phyloP scores from a whole-genome alignment of 2,797 vertebrate genomes.

The Arrhamphus sclerolepis region DNA sequence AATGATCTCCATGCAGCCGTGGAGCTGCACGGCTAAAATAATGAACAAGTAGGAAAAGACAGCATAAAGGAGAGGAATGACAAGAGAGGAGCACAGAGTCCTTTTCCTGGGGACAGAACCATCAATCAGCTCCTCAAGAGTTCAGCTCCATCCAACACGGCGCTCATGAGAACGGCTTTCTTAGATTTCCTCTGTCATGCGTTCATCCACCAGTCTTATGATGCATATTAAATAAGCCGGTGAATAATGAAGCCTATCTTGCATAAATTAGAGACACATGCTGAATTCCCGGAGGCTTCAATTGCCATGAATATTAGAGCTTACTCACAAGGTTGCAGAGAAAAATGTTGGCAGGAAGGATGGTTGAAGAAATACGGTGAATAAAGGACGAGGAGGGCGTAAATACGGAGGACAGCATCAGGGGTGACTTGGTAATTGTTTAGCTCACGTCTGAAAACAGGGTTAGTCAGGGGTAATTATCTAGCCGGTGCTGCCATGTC shows the following conservation, averaged over 20 bases:
- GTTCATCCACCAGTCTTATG: conserved; percentile 42
- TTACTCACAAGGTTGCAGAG: conserved; percentile 68
- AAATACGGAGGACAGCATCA: conserved; percentile 34
- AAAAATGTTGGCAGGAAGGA: conserved; percentile 34
- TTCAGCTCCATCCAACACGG: conserved; percentile 29
- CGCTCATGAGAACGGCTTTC: conserved; percentile 34
- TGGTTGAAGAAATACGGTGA: conserved; percentile 37
- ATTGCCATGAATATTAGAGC: conserved; percentile 77
- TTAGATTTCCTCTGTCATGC: conserved; percentile 42
- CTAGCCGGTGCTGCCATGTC: background rate
- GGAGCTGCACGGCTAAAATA: too few species aligned
- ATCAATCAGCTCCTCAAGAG: conserved; percentile 57
- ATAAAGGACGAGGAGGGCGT: conserved; percentile 46
- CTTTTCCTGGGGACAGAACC: conserved; percentile 16
- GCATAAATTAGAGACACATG: conserved; percentile 74
- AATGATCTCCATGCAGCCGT: background rate
- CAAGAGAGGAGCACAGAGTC: conserved; percentile 24
- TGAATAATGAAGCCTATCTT: conserved; percentile 77
- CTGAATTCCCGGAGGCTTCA: conserved; percentile 69
- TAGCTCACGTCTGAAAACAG: conserved; percentile 50
- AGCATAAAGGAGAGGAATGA: conserved; percentile 12
- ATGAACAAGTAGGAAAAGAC: too few species aligned
- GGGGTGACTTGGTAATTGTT: conserved; percentile 56
- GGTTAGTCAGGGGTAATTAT: conserved; percentile 46
- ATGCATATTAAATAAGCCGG: conserved; percentile 72